Conservation (phyloP, 1,140 invertebrate species). For the Brachionus koreanus region DNA sequence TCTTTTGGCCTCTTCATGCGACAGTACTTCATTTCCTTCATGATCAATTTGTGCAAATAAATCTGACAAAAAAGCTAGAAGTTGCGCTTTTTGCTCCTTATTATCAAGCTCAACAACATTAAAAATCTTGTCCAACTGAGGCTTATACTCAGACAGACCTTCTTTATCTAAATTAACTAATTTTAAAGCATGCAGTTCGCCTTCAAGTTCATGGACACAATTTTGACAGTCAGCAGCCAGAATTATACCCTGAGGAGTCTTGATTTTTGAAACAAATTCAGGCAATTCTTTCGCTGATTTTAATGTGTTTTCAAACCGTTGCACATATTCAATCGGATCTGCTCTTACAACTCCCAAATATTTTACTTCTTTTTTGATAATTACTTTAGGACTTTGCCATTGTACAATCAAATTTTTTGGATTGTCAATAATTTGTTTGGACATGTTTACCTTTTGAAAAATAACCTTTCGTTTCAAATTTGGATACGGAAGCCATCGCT, state of each 20-base stretch:
- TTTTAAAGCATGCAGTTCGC: not conserved
- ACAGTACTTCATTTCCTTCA: not conserved
- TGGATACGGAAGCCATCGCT: conserved; percentile 26
- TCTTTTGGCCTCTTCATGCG: not conserved
- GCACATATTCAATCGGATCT: not conserved
- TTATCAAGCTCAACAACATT: not conserved
- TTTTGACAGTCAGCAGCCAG: not conserved
- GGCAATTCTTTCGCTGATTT: not conserved
- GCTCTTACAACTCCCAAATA: not conserved
- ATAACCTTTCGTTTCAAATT: not conserved
- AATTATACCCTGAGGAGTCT: not conserved
- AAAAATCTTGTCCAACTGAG: not conserved
- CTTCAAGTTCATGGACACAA: not conserved
- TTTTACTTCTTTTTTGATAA: not conserved
- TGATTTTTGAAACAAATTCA: not conserved
- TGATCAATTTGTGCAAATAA: conserved; percentile 8
- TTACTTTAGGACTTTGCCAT: not conserved
- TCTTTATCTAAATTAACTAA: not conserved
- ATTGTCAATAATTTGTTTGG: not conserved
- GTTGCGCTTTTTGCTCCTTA: not conserved
- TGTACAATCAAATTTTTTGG: conserved; percentile 15
- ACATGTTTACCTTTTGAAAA: not conserved
- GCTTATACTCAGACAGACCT: not conserved
- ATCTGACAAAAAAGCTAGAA: not conserved
- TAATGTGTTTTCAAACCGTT: not conserved